These are phyloP conservation scores for Cacoxenus indagator DNA, from an alignment of 2,888 invertebrate species.

Conservation along the genomic window DNA sequence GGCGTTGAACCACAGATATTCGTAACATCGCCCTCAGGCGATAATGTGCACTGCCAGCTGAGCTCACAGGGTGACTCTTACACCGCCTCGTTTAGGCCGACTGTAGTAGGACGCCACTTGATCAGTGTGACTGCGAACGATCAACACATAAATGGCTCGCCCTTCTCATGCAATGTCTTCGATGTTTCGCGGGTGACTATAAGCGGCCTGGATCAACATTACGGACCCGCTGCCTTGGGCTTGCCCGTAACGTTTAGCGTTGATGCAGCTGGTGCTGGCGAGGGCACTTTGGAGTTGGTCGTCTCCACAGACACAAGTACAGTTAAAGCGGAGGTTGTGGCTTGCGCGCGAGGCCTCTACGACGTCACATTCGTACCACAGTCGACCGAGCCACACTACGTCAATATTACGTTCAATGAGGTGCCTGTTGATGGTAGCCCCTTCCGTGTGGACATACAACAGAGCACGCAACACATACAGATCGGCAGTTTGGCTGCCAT, in stretches of 20 bases:
- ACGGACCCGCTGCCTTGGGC: conserved; percentile 74
- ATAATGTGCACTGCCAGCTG: conserved; percentile 81
- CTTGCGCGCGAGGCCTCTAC: conserved; percentile 90
- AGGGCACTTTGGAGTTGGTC: conserved; percentile 91
- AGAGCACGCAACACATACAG: conserved; percentile 81
- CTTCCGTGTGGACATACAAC: conserved; percentile 84
- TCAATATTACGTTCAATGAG: conserved; percentile 95
- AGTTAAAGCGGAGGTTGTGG: conserved; percentile 89
- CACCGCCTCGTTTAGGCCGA: conserved; percentile 85
- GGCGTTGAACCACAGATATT: conserved; percentile 79
- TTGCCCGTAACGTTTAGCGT: conserved; percentile 93
- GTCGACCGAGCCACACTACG: conserved; percentile 89
- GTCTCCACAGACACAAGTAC: conserved; percentile 92
- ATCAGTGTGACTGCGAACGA: conserved; percentile 86
- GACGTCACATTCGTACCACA: conserved; percentile 94
- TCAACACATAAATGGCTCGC: conserved; percentile 89
- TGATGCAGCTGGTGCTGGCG: conserved; percentile 94
- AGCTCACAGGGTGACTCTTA: conserved; percentile 79
- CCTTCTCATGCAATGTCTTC: conserved; percentile 94
- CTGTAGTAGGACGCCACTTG: conserved; percentile 88
- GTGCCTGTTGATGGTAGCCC: conserved; percentile 92
- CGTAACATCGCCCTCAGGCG: conserved; percentile 87
- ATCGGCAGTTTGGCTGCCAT: conserved; percentile 75
- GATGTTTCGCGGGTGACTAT: conserved; percentile 88
- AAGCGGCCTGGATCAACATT: conserved; percentile 76